Base-by-base conservation (phyloP, 2,888 invertebrate species). In the Timema cristinae region DNA sequence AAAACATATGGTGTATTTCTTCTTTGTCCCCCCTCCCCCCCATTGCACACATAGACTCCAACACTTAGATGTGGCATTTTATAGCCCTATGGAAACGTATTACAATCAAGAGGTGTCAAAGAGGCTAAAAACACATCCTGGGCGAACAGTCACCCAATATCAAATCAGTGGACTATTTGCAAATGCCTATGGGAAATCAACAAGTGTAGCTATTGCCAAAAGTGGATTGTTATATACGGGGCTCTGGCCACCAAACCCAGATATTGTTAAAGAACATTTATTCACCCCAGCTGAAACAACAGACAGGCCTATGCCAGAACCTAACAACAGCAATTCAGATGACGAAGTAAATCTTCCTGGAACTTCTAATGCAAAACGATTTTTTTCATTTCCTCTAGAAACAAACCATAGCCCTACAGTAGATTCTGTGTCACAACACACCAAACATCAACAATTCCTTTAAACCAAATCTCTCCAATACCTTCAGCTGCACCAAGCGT, bases 141-240 rank as follows among this genome's bases (percentile, higher is more conserved):
- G 69, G 16, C 47, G 13, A 9, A 56, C 54, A 59, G 56, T 69
- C 71, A 67, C n/a, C 13, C 59, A 71, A 49, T 54, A 49, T 16
- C 13, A 69, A 13, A 69, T 66, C 7, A 63, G 48, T 16, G 66
- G 15, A 66, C 51, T 74, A 85, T 32, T 59, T 32, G 32, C 69
- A 59, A 15, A 11, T 59, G 69, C 69, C 47, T 54, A 54, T 48
- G 48, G 10, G 10, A 69, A 69, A 69, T 16, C 54, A 15, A 11
- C 13, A 13, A 11, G 15, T 68, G 10, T 32, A 32, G 32, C 32
- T 32, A 32, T 32, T 32, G 4, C 51, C 7, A 52, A 68, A 50
- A 68, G 32, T 68, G 51, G 68, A 10, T 68, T 68, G 9, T 8
- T 10, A 13, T 32, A 16, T 13, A 68, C 51, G 0, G 68, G 68